Evolutionary conservation across 2,113 vertebrate species (phyloP), one percentile per base, ranked within the genome.

Genomic region (Grammomys dolichurus): DNA sequence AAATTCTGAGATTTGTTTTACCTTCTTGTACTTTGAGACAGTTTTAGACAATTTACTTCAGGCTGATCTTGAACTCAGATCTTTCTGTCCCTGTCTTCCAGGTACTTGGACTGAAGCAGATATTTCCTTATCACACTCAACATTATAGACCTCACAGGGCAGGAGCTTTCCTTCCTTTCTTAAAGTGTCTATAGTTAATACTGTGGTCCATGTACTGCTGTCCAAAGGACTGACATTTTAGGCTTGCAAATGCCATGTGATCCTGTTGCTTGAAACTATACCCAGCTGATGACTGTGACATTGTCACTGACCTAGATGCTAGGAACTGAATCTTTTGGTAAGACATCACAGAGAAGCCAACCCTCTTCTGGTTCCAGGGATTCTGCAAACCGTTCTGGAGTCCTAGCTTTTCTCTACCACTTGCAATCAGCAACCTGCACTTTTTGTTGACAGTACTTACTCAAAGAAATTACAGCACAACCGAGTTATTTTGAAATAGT

Each of bases 301-400:
- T 40, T 60, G 93, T 40, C 58, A 84, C 69, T 51, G 86, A 73
- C 28, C 22, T 54, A 28, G 17, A 58, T 65, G 72, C 56, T 31
- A 60, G 89, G 16, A 54, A 24, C 20, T 28, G 69, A 58, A 43
- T 11, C 33, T 54, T 5, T 9, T 2, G 33, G 43, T 72, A 28
- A 63, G 43, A 13, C 33, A 67, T 89, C 88, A 81, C 48, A 75
- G 46, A 48, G n/a, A 94, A 95, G 85, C 13, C n/a, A 91, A 28
- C 24, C 19, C 14, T 36, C 22, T 33, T 77, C 28, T 43, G 58
- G 51, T 31, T 90, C 19, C 40, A 54, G 20, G 28, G 7, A 58
- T 58, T 33, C 58, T 80, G 43, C 26, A 69, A 19, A 51, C 48
- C 16, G 60, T 77, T 70, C 40, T 58, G 63, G 51, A 56, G 33